phyloP scores from a whole-genome alignment of 2,113 vertebrate species.

The Ploceus nigricollis region DNA sequence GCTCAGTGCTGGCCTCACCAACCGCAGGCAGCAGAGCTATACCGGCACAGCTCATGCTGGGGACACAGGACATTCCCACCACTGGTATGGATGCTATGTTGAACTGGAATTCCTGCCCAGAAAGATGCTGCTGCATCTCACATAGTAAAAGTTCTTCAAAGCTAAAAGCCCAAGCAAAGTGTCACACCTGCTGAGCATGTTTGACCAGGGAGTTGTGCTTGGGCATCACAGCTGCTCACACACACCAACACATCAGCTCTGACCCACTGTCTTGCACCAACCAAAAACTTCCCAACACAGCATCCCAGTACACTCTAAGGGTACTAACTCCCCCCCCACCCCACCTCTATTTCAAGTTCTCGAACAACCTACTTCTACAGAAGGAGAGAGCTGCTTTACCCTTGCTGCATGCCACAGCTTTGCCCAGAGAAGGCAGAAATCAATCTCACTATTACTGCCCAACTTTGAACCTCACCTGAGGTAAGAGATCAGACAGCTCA shows the following conservation, averaged over 20 bases:
- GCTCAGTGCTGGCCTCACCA: not conserved
- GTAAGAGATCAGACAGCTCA: not conserved
- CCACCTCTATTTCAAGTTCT: not conserved
- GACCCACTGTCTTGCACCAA: not conserved
- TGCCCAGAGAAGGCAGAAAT: not conserved
- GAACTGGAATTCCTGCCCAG: not conserved
- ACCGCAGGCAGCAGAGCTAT: not conserved
- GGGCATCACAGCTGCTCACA: not conserved
- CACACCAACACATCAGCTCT: not conserved
- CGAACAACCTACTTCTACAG: not conserved
- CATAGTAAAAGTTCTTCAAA: not conserved
- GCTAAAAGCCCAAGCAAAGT: not conserved
- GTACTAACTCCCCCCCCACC: not conserved
- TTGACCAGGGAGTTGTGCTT: not conserved
- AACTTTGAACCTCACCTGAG: not conserved
- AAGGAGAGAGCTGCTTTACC: not conserved
- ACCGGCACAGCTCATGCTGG: not conserved
- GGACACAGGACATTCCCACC: not conserved
- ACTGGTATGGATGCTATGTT: not conserved
- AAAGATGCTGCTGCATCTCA: not conserved
- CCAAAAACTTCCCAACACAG: not conserved
- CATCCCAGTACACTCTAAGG: not conserved
- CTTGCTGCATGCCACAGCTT: not conserved
- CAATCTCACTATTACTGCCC: fast-evolving
- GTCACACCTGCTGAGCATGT: fast-evolving